Conservation (phyloP, 2,113 vertebrate species). For the Murina feae region DNA sequence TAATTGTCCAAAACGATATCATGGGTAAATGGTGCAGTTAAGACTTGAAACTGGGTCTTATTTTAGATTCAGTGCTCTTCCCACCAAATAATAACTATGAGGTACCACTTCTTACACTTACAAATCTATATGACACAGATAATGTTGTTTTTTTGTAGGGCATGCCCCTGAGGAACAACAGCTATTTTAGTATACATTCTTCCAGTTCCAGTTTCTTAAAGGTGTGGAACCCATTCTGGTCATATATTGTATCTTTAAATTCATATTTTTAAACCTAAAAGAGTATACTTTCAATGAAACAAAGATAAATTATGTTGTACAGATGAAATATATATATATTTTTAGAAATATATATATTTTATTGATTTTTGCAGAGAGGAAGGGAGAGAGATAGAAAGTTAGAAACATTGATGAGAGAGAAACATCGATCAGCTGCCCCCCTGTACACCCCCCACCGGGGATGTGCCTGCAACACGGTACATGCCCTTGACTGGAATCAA, state of each 20-base stretch:
- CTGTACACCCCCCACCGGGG: no score
- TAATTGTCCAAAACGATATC: neutral
- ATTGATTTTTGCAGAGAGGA: no score
- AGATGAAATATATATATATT: neutral
- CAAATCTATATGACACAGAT: neutral
- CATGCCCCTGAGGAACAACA: neutral
- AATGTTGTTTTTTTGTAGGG: constrained; percentile 19
- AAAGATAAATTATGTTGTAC: neutral
- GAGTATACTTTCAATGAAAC: neutral
- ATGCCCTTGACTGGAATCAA: no score
- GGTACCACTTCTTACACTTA: neutral
- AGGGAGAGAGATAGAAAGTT: no score
- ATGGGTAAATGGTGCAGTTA: neutral
- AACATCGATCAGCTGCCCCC: no score
- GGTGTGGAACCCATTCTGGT: neutral
- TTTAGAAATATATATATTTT: no score
- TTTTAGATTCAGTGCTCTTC: neutral
- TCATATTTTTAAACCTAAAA: neutral
- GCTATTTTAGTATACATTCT: neutral
- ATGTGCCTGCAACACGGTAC: no score
- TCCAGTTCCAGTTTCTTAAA: neutral
- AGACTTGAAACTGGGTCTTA: neutral
- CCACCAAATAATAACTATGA: neutral
- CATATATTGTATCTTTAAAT: neutral
- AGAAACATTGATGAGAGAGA: no score